Base-by-base conservation (phyloP, 2,888 invertebrate genomes). In the Ichneumon xanthorius region DNA sequence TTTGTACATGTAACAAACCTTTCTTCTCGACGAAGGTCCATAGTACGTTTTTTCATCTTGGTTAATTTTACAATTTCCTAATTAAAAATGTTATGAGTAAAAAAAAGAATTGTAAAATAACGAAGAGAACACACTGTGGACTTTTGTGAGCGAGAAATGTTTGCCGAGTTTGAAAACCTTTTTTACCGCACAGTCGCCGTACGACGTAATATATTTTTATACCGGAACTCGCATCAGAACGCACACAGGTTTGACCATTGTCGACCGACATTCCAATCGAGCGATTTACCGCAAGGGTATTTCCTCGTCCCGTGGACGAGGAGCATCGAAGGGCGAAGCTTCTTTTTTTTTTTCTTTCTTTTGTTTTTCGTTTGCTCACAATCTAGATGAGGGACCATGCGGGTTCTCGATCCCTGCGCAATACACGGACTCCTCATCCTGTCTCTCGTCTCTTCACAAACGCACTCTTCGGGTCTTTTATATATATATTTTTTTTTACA, bases 401-500 rank as follows among this genome's bases (percentile, higher is more conserved):
- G 78, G 37, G 61, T 70, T 61, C 55, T 55, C 55, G 55, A 55
- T 22, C 55, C 55, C 53, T 45, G 53, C 37, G 84, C 63, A 78
- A 78, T 85, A 76, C 77, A 63, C 68, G 26, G 72, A 61, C 80
- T 81, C 61, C 40, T 81, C 78, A 68, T 75, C 45, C 73, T 80
- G 61, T 80, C 63, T 67, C 75, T 61, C 79, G 63, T 73, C 72
- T 81, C 84, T 81, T 78, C 37, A 70, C 75, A 78, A 78, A 85
- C 78, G 81, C 73, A 73, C 73, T 84, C 68, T 71, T 81, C 78
- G 78, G 68, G 73, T 73, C 73, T 84, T 78, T 68, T 19, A 73
- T 78, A 40, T 9, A 37, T 40, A 40, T 40, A 40, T 73, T 40
- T 72, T 45, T 75, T 63, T 73, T 82, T 61, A 9, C 37, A 61